These are phyloP conservation scores for Trachelus tabidus DNA, from an alignment of 2,888 invertebrate genomes.

Conservation along the genomic window DNA sequence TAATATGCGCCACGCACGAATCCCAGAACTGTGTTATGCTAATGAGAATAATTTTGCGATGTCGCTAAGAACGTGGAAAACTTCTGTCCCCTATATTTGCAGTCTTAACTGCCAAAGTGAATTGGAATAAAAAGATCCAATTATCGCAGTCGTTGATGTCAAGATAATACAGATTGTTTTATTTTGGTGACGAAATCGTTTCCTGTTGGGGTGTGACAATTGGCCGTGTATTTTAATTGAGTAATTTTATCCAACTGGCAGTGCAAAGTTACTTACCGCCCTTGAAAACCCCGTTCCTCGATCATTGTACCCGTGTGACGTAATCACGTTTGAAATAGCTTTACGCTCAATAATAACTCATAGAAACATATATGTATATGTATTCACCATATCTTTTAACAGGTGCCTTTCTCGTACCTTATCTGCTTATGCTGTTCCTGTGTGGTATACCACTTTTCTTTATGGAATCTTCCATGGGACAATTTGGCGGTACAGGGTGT, in stretches of 20 bases:
- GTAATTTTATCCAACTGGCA: slow-evolving; percentile 41
- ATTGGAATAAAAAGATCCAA: neutral
- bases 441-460: slow-evolving; percentile 91
- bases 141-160: neutral
- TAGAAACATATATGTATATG: too few species aligned
- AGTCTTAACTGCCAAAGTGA: neutral
- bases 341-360: neutral
- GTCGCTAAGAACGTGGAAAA: neutral
- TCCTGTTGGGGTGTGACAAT: slow-evolving; percentile 42
- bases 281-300: slow-evolving; percentile 44
- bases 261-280: slow-evolving; percentile 39
- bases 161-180: slow-evolving; percentile 17
- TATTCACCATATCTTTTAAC: slow-evolving; percentile 40
- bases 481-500: slow-evolving; percentile 85
- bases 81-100: neutral
- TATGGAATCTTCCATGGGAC: slow-evolving; percentile 87
- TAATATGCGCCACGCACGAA: neutral
- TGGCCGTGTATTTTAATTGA: slow-evolving; percentile 42
- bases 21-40: neutral
- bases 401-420: slow-evolving; percentile 91
- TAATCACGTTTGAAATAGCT: neutral
- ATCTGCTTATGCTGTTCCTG: slow-evolving; percentile 81
- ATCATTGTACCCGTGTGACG: slow-evolving; percentile 1
- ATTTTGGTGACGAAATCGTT: slow-evolving; percentile 37
- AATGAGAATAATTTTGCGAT: neutral